phyloP scores from a whole-genome alignment of 2,888 invertebrate genomes.

The Phortica okadai region DNA sequence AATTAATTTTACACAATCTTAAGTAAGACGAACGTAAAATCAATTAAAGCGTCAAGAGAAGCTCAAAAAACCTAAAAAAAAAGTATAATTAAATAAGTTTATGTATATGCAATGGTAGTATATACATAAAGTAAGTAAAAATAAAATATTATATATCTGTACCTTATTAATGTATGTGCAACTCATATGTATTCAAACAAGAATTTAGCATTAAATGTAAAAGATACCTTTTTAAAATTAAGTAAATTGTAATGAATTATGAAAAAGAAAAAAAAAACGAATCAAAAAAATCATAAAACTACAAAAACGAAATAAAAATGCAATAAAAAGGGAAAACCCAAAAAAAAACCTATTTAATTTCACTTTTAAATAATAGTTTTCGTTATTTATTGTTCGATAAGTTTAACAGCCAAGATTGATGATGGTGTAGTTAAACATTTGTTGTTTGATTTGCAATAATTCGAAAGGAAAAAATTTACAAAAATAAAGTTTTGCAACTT shows the following conservation, averaged over 20 bases:
- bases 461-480: neutral
- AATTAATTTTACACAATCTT: constrained; percentile 18
- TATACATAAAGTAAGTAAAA: constrained; percentile 7
- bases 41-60: neutral
- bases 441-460: no score
- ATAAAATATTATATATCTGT: constrained; percentile 25
- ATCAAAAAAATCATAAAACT: constrained; percentile 55
- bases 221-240: neutral
- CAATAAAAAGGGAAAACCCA: constrained; percentile 49
- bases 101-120: neutral
- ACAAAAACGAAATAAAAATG: constrained; percentile 57
- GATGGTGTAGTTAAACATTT: no score
- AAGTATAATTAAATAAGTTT: neutral
- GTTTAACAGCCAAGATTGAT: no score
- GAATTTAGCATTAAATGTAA: constrained; percentile 38
- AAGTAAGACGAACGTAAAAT: neutral
- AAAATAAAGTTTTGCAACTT: no score
- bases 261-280: constrained; percentile 36
- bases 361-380: constrained; percentile 36
- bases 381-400: no score
- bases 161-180: constrained; percentile 31
- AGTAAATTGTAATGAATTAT: constrained; percentile 32
- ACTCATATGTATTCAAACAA: constrained; percentile 24
- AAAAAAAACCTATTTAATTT: constrained; percentile 56
- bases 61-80: constrained; percentile 25